phyloP scores from a whole-genome alignment of 2,888 invertebrate genomes.

The Acanthosoma haemorrhoidale region DNA sequence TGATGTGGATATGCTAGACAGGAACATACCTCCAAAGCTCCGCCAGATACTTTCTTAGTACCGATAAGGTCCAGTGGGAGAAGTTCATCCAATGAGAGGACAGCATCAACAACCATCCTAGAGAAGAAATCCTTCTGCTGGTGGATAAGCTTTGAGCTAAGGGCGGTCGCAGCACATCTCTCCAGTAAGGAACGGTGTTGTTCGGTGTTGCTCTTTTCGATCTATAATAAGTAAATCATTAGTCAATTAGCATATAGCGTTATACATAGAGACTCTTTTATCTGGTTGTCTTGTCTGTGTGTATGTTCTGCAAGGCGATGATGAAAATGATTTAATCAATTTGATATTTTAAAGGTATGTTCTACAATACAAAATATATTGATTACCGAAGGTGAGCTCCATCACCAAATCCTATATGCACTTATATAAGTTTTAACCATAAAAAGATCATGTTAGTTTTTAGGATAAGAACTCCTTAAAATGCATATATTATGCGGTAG shows the following conservation, averaged over 20 bases:
- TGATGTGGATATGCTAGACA: background rate
- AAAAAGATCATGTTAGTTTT: too few relatives aligned
- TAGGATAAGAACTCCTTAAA: too few relatives aligned
- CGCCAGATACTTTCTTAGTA: slow-evolving; percentile 83
- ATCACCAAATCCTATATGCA: too few relatives aligned
- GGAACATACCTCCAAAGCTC: slow-evolving; percentile 49
- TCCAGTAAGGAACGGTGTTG: slow-evolving; percentile 63
- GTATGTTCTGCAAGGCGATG: too few relatives aligned
- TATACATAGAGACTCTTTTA: too few relatives aligned
- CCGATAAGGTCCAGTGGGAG: slow-evolving; percentile 98
- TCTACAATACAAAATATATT: too few relatives aligned
- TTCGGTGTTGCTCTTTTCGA: slow-evolving; percentile 58
- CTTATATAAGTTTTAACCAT: too few relatives aligned
- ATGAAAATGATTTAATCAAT: too few relatives aligned
- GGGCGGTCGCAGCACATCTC: slow-evolving; percentile 92
- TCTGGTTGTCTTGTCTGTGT: too few relatives aligned
- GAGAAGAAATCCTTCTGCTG: slow-evolving; percentile 94
- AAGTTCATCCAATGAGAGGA: slow-evolving; percentile 79
- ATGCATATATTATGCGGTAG: too few relatives aligned
- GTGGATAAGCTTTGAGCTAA: slow-evolving; percentile 95
- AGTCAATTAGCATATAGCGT: background rate
- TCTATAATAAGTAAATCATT: slow-evolving; percentile 43
- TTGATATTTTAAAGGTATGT: too few relatives aligned
- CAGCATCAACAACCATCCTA: slow-evolving; percentile 96
- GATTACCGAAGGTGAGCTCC: too few relatives aligned